Evolutionary conservation across 2,113 vertebrate genomes (phyloP), one percentile per base, ranked within the genome.

Genomic region (Poeciliopsis occidentalis): DNA sequence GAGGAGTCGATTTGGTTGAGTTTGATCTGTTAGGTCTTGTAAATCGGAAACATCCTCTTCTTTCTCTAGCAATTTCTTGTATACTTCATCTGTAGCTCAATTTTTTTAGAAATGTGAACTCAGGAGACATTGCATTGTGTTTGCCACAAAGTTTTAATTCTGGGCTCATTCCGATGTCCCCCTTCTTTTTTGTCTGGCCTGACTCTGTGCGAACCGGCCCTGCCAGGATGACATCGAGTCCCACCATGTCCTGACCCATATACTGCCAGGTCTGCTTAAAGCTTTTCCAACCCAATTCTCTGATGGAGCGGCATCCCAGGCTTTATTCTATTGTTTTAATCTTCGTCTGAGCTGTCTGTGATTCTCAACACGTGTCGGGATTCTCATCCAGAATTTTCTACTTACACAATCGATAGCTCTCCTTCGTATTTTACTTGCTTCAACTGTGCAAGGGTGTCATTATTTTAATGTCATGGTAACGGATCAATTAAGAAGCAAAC

Each of bases 181-280:
- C 57, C 31, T 54, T 79, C 10, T 37, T 37, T 37, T 62, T 24
- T 32, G 75, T 70, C 57, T 68, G 12, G 71, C 67, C 69, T 67
- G 47, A 64, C 74, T 82, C 26, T 22, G 30, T 12, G 5, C 29
- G 54, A 39, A 51, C 19, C 13, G 8, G 51, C 70, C 5, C 31
- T 69, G 64, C 67, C 74, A 63, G 66, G 60, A 37, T 54, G 68
- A 64, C 1, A 26, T 80, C 61, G 79, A 73, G 75, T 81, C 74
- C 73, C 64, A 34, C 63, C 68, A 39, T 76, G 71, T 84, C 67
- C 86, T 92, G 92, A 90, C 89, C 90, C 86, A 91, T 75, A 89
- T 92, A 30, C 5, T 13, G 30, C 17, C 78, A 54, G 57, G 41
- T 87, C 60, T 69, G 65, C 34, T 82, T 82, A 22, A 85, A 54